Base-by-base conservation (phyloP, 2,797 vertebrate genomes). In the Etheostoma nigrum region DNA sequence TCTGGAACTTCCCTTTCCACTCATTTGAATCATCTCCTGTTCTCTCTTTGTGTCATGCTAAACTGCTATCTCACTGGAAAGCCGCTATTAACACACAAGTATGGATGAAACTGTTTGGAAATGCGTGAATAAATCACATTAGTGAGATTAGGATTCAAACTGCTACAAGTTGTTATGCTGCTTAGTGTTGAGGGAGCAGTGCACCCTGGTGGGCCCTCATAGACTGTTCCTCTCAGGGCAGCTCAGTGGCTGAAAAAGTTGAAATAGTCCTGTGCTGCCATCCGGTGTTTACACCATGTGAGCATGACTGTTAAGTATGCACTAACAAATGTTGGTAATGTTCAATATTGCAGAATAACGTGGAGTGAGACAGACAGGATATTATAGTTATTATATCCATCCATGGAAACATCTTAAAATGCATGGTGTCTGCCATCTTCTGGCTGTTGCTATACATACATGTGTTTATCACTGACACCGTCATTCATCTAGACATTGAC, bases 251-350 rank as follows among this genome's bases (percentile, higher is more conserved):
- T 61, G 48, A 27, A 27, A 13, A 21, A 14, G n/a, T 1, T 15
- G 19, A 62, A 68, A 70, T 10, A 62, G 76, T 80, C 67, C 49
- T 83, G 58, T 91, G 86, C 91, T 89, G 91, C 91, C 92, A 85
- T 69, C 90, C 15, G 74, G 78, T 89, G 91, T 79, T 72, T 18
- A 49, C 1, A 65, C 4, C 6, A 9, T 57, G 2, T 25, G 15
- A 25, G 47, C 54, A 60, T 21, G 2, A 13, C 4, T 54, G 16
- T 58, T 51, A 6, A 16, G 19, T 16, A 14, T n/a, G n/a, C 40
- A 54, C 16, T 10, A 40, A 58, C 4, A 36, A 23, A 68, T 18
- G 30, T 30, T 30, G 1, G 30, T 30, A 30, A 18, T 51, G 23
- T 65, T 30, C 0, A 72, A 33, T 33, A 55, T 47, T 40, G 30